Percentiles rank a stretch among this genome's conserved stretches.
Conservation (phyloP, 2,797 vertebrate species). For the Argya squamiceps region DNA sequence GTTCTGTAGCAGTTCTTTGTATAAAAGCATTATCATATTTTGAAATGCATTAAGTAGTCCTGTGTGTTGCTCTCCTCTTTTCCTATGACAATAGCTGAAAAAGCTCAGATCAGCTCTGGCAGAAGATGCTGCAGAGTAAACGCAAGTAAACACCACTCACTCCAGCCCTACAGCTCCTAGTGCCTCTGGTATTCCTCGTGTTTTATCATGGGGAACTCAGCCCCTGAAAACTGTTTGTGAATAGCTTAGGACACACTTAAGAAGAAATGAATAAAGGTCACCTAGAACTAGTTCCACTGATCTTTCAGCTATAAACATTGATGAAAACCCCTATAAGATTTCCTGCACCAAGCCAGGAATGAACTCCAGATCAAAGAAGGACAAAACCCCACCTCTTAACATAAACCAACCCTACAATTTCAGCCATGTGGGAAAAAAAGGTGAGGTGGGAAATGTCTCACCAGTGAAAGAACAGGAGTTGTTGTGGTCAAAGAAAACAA, state of each 20-base stretch:
- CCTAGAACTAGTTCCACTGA: background rate
- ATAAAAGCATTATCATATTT: background rate
- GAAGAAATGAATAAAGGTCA: background rate
- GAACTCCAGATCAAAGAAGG: background rate
- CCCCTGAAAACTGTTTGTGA: background rate
- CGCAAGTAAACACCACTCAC: background rate
- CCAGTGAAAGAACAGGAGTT: background rate
- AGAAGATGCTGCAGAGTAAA: background rate
- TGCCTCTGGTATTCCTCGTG: background rate
- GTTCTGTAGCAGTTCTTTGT: background rate
- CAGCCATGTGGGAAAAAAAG: background rate
- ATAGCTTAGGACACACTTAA: background rate
- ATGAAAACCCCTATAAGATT: background rate
- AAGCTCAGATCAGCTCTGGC: background rate
- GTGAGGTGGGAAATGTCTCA: background rate
- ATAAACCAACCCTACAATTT: background rate
- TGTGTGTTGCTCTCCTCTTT: background rate
- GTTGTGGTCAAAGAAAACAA: background rate
- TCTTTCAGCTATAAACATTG: background rate
- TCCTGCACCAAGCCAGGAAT: background rate
- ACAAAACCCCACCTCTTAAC: accelerated
- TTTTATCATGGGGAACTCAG: background rate
- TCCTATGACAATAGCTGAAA: background rate
- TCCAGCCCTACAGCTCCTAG: background rate
- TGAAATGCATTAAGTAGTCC: background rate